A percentile compares a stretch with the other conserved stretches of the same genome.
phyloP scores from a whole-genome alignment of 2,888 invertebrate genomes.

The Thyatira batis region DNA sequence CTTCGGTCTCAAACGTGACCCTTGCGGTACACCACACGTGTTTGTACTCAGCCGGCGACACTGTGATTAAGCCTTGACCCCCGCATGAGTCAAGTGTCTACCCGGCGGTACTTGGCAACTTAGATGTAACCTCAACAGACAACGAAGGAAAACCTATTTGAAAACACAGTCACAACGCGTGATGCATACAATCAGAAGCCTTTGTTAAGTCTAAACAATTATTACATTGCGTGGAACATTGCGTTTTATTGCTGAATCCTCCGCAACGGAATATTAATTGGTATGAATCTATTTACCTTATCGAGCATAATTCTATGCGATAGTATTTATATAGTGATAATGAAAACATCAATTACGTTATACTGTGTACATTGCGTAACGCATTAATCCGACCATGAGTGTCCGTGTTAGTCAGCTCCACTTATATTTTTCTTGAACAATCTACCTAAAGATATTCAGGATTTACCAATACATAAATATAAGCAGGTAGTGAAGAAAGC shows the following conservation, averaged over 20 bases:
- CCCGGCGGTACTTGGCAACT: slow-evolving; percentile 27
- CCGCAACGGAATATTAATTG: background rate
- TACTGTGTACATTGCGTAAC: background rate
- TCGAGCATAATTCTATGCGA: background rate
- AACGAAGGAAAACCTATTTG: slow-evolving; percentile 42
- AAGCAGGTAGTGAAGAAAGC: too few species aligned
- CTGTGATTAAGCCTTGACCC: slow-evolving; percentile 46
- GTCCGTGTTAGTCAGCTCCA: background rate
- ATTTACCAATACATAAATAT: too few species aligned
- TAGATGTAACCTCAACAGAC: slow-evolving; percentile 39
- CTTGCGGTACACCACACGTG: slow-evolving; percentile 48
- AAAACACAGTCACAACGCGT: slow-evolving; percentile 31
- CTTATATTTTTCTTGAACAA: too few species aligned
- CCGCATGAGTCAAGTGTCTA: slow-evolving; percentile 41
- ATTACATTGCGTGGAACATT: slow-evolving; percentile 1
- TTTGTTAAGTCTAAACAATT: slow-evolving; percentile 32
- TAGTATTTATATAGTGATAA: background rate
- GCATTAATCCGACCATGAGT: background rate
- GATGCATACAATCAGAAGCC: slow-evolving; percentile 43
- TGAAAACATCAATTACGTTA: background rate
- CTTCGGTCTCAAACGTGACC: slow-evolving; percentile 31
- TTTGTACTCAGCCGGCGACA: slow-evolving; percentile 22
- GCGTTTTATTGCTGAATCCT: background rate
- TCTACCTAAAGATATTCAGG: too few species aligned
- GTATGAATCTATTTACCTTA: background rate